Conservation (phyloP, 2,797 vertebrate genomes). For the Hyperoplus immaculatus region DNA sequence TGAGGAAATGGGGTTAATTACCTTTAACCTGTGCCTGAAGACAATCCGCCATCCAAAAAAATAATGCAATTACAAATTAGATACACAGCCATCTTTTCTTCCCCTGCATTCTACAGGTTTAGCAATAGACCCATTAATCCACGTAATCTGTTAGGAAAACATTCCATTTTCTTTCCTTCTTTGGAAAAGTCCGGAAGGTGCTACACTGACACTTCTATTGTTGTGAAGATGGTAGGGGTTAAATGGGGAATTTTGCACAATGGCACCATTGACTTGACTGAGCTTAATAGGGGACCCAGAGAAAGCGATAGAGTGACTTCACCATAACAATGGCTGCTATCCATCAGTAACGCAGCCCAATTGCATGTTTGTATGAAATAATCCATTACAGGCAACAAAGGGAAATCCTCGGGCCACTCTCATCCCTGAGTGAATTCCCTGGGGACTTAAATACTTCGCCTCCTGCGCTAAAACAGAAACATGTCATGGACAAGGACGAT, state of each 20-base stretch:
- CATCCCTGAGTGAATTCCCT: constrained; percentile 43
- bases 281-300: constrained; percentile 71
- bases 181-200: constrained; percentile 43
- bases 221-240: constrained; percentile 61
- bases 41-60: constrained; percentile 40
- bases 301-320: constrained; percentile 66
- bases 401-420: constrained; percentile 37
- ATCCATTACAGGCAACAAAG: constrained; percentile 77
- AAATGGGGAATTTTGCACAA: constrained; percentile 76
- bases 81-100: constrained; percentile 30
- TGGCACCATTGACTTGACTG: constrained; percentile 72
- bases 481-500: constrained; percentile 53
- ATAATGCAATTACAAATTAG: constrained; percentile 54
- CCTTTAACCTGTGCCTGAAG: constrained; percentile 53
- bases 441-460: constrained; percentile 48
- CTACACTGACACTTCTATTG: constrained; percentile 68
- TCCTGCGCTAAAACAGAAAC: constrained; percentile 38
- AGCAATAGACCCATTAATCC: constrained; percentile 55
- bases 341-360: constrained; percentile 66
- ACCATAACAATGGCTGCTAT: constrained; percentile 77
- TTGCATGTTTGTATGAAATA: constrained; percentile 77
- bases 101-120: constrained; percentile 15
- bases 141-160: constrained; percentile 59
- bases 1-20: constrained; percentile 64
- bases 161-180: constrained; percentile 27